Conservation (phyloP, 2,797 vertebrate species). For the Gymnothorax javanicus region DNA sequence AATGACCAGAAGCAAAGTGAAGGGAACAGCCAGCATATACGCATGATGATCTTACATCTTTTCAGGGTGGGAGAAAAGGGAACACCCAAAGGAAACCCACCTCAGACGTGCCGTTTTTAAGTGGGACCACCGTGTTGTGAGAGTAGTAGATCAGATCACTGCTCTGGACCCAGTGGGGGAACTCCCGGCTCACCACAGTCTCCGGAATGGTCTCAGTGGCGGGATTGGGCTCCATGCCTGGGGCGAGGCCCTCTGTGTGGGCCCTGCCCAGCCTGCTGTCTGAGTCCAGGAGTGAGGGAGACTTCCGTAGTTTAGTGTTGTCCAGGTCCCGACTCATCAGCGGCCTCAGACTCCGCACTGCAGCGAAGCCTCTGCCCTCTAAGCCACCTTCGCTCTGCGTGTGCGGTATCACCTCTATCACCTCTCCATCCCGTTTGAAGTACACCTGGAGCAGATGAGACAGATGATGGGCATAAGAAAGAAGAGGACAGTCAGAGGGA, state of each 20-base stretch:
- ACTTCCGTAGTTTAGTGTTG: slow-evolving; percentile 85
- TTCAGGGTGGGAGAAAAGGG: too few species aligned
- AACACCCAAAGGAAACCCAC: slow-evolving; percentile 50
- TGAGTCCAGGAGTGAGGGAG: slow-evolving; percentile 68
- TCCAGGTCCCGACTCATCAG: slow-evolving; percentile 81
- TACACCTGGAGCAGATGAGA: slow-evolving; percentile 76
- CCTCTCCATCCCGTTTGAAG: slow-evolving; percentile 89
- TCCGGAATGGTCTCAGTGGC: slow-evolving; percentile 82
- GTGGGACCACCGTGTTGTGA: slow-evolving; percentile 74
- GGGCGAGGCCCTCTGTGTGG: slow-evolving; percentile 64
- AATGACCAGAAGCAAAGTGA: too few species aligned
- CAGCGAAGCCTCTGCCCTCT: slow-evolving; percentile 49
- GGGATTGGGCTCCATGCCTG: slow-evolving; percentile 51
- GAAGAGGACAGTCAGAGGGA: not conserved
- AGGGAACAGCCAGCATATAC: too few species aligned
- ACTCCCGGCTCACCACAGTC: slow-evolving; percentile 90
- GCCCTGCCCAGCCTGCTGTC: slow-evolving; percentile 60
- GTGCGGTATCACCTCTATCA: slow-evolving; percentile 79
- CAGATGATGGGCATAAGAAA: not conserved
- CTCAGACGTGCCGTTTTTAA: slow-evolving; percentile 83
- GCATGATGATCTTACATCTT: too few species aligned
- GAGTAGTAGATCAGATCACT: slow-evolving; percentile 85
- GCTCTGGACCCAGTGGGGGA: slow-evolving; percentile 88
- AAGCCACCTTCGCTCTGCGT: slow-evolving; percentile 58
- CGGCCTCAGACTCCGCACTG: slow-evolving; percentile 64